Conservation (phyloP, 2,888 invertebrate genomes). For the Dromius quadrimaculatus region DNA sequence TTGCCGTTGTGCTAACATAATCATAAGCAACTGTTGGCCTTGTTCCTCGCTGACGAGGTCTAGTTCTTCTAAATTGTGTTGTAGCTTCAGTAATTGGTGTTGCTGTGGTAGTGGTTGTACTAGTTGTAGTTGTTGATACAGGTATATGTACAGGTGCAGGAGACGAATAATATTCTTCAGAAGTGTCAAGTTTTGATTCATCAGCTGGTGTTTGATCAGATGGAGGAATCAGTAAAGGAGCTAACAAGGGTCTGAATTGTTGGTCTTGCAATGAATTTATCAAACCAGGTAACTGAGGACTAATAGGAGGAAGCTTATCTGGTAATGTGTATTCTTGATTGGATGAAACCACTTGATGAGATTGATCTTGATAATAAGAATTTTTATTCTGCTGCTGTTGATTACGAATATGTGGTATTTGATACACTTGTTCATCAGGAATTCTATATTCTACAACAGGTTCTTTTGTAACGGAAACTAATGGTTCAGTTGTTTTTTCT, state of each 20-base stretch:
- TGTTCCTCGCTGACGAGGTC: constrained; percentile 53
- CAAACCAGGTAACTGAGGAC: constrained; percentile 72
- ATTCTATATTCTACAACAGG: constrained; percentile 34
- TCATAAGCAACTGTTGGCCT: constrained; percentile 36
- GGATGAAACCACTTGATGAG: neutral
- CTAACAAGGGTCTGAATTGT: constrained; percentile 62
- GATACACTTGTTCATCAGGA: constrained; percentile 5
- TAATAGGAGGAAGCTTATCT: constrained; percentile 70
- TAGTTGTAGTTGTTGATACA: constrained; percentile 50
- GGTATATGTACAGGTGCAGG: constrained; percentile 55
- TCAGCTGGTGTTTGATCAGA: constrained; percentile 46
- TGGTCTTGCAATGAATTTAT: constrained; percentile 73
- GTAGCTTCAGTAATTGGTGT: constrained; percentile 54
- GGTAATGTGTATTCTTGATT: constrained; percentile 65
- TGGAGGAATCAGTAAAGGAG: constrained; percentile 62
- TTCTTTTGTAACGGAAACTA: constrained; percentile 32
- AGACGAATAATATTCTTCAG: constrained; percentile 22
- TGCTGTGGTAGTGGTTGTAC: constrained; percentile 63
- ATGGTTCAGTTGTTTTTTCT: constrained; percentile 15
- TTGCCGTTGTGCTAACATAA: constrained; percentile 67
- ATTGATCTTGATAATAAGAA: constrained; percentile 5
- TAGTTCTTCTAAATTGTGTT: constrained; percentile 47
- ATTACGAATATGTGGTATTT: neutral
- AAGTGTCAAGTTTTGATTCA: constrained; percentile 5
- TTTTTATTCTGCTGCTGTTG: neutral